These are phyloP conservation scores for Caenorhabditis wallacei DNA, from an alignment of 2,888 invertebrate genomes.

Conservation along the genomic window DNA sequence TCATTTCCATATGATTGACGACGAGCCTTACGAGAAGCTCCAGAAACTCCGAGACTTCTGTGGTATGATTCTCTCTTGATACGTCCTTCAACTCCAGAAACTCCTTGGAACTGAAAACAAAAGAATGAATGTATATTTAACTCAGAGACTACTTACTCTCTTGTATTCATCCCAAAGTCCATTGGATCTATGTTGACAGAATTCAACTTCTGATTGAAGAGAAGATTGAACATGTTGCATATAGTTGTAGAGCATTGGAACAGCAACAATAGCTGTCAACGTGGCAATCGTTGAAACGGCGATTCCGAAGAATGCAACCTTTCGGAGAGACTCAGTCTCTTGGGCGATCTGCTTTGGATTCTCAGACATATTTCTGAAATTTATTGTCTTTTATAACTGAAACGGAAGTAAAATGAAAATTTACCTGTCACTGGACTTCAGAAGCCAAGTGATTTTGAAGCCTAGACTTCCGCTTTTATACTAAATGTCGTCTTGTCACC, in stretches of 20 bases:
- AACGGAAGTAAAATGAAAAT: constrained; percentile 20
- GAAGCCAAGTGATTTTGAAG: constrained; percentile 52
- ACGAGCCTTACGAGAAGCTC: constrained; percentile 55
- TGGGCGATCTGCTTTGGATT: constrained; percentile 68
- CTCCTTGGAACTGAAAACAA: constrained; percentile 63
- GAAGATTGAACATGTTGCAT: constrained; percentile 77
- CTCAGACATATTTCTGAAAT: constrained; percentile 52
- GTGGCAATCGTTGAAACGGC: constrained; percentile 76
- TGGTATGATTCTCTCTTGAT: constrained; percentile 66
- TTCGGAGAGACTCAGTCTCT: constrained; percentile 70
- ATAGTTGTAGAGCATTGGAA: constrained; percentile 78
- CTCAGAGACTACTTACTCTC: constrained; percentile 53
- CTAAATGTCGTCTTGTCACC: constrained; percentile 18
- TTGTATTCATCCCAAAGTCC: constrained; percentile 76
- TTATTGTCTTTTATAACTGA: not conserved
- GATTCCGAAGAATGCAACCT: constrained; percentile 74
- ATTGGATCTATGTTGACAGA: constrained; percentile 74
- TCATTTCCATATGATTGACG: constrained; percentile 62
- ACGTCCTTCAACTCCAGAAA: constrained; percentile 63
- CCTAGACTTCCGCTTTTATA: constrained; percentile 44
- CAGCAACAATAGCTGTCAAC: constrained; percentile 74
- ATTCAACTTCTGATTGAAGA: constrained; percentile 74
- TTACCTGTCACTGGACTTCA: constrained; percentile 61
- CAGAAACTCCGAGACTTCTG: constrained; percentile 58
- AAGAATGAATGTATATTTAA: not conserved